Evolutionary conservation across 2,113 vertebrate species (phyloP).

Genomic region (Vireo altiloquus): DNA sequence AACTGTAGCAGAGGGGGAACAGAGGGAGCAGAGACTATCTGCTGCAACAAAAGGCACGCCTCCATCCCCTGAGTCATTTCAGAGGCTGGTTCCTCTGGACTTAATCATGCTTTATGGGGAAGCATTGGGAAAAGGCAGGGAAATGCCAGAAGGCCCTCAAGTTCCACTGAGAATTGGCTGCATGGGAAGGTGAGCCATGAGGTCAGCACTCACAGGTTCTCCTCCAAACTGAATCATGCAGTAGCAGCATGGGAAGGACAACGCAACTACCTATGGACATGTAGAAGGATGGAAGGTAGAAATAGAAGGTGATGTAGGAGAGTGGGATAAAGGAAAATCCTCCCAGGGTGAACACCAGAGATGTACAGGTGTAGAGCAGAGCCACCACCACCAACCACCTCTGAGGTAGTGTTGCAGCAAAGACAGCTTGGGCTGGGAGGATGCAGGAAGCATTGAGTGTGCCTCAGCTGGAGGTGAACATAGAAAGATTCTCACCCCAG

Average conservation of each 20-base stretch:
- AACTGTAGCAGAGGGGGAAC: background rate
- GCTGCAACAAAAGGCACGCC: background rate
- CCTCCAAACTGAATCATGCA: fast-evolving
- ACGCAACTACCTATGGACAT: background rate
- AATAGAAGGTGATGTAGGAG: background rate
- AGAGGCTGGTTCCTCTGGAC: background rate
- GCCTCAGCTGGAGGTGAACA: background rate
- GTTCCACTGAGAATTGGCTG: background rate
- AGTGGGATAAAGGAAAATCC: background rate
- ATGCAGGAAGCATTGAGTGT: background rate
- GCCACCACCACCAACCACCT: background rate
- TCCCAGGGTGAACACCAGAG: background rate
- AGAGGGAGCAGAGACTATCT: background rate
- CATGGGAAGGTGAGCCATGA: background rate
- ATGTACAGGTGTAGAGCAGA: background rate
- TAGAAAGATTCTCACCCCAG: background rate
- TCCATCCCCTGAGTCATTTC: background rate
- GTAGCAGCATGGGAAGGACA: background rate
- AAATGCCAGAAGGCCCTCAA: background rate
- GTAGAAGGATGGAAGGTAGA: background rate
- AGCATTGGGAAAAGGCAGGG: background rate
- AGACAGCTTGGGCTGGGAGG: background rate
- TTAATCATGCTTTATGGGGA: background rate
- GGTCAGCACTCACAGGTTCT: background rate
- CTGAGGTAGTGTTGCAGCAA: background rate